These are phyloP conservation scores for Orestias chungarensis DNA, from an alignment of 2,797 vertebrate genomes.

Conservation along the genomic window DNA sequence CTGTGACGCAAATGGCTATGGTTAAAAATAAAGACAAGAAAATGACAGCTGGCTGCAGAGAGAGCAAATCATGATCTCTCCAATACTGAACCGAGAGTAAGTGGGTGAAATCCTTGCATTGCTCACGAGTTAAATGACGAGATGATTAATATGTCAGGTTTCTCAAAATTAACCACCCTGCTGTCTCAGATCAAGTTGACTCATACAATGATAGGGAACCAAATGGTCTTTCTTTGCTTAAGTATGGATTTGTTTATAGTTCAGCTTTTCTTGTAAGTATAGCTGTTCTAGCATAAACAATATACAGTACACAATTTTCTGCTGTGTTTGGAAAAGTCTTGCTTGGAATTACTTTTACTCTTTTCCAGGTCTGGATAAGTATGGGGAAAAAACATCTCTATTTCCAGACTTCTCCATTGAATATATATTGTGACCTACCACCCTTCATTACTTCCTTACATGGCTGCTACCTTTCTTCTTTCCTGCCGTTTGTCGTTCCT, in stretches of 20 bases:
- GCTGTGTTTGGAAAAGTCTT: not conserved
- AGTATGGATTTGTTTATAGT: conserved; percentile 16
- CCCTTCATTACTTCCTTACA: not conserved
- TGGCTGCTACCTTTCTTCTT: not conserved
- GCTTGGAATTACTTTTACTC: not conserved
- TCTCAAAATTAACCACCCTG: conserved; percentile 58
- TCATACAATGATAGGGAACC: conserved; percentile 49
- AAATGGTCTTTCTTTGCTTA: conserved; percentile 18
- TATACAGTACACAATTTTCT: not conserved
- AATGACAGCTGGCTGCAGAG: conserved; percentile 14
- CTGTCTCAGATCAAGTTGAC: conserved; percentile 44
- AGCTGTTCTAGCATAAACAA: not conserved
- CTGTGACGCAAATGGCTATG: conserved; percentile 12
- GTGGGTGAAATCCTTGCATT: conserved; percentile 58
- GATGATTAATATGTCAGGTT: conserved; percentile 64
- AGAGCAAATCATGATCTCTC: conserved; percentile 35
- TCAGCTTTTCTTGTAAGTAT: too few species aligned
- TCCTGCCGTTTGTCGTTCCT: not conserved
- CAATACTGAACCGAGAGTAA: conserved; percentile 36
- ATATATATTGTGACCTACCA: not conserved
- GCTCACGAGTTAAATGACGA: conserved; percentile 59
- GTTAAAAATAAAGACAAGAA: conserved; percentile 6
- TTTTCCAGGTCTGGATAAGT: not conserved
- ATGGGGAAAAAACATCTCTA: not conserved
- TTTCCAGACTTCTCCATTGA: not conserved